Base-by-base conservation (phyloP, 2,888 invertebrate species). In the Kuschelorhynchus macadamiae region DNA sequence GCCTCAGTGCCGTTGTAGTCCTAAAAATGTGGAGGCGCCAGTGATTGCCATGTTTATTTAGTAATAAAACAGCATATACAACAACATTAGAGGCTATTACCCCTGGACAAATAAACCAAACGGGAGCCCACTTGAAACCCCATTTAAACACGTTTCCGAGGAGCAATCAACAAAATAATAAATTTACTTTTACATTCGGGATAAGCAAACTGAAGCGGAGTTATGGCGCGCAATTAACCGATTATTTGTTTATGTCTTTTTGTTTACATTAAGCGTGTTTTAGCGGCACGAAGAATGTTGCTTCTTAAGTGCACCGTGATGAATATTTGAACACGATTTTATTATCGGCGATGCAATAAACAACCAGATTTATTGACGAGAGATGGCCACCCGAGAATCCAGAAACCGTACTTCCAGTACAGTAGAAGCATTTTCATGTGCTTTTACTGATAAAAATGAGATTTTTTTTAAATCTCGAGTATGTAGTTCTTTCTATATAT, bases 91-190 rank as follows among this genome's bases (percentile, higher is more conserved):
- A 53, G 53, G 53, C 41, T 16, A 53, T 53, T 39, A 53, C 53
- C 41, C 53, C 25, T 21, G 20, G 21, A 25, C 14, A 39, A 53
- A 53, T 21, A 39, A 53, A 53, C 21, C 39, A 20, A 53, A 36
- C 36, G n/a, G 52, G 61, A 39, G 39, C 39, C 60, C 49, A 50
- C 50, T 61, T 52, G 18, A 61, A 52, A 53, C 62, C 44, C 30
- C 62, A 62, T 53, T 62, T 46, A 44, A 44, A 62, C 62, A 62
- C 62, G 62, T 62, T 53, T 46, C 53, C 32, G 44, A 42, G 30
- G 53, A 44, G 62, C 62, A 53, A 53, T 62, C 62, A 50, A 62
- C 62, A 42, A 62, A 62, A 62, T 53, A 62, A 62, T 62, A 52
- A 62, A 53, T 62, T 36, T 36, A 39, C 47, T 59, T 49, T 49